Base-by-base conservation (phyloP, 2,113 vertebrate species). In the Aviceda subcristata region DNA sequence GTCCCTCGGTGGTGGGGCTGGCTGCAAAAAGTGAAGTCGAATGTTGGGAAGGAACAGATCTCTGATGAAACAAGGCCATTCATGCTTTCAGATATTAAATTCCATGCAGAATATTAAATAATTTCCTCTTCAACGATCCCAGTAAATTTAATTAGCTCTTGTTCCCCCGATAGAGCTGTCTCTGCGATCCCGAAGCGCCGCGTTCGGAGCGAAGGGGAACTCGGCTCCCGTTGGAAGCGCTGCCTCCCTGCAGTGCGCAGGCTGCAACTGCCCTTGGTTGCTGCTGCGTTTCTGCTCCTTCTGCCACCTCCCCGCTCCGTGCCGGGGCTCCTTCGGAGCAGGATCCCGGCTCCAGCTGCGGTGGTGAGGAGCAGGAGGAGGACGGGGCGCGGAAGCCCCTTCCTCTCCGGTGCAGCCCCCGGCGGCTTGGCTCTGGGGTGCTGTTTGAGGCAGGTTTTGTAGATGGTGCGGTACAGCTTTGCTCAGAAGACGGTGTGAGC, bases 141-240 rank as follows among this genome's bases (percentile, higher is more conserved):
- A 88, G 97, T 97, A 97, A 98, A 97, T 98, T 98, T 98, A 99
- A 99, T 99, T 98, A 99, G 98, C 92, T 98, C 98, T 88, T 95
- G 97, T 94, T 98, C 96, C 97, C 97, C 97, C 22, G 27, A 93
- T 91, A 96, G 98, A 98, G 98, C 92, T 98, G 98, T 98, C 92
- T 89, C 95, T 91, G 88, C 30, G 16, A 57, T 96, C 91, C 92
- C 55, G 92, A 90, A 96, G 93, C 7, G 89, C 60, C 55, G 91
- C 27, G 11, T 90, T 97, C 12, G 51, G 80, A 83, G 92, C 66
- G 90, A 46, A 87, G 89, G 96, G 95, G 94, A 81, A 4, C 66
- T 79, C 32, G 20, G 74, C 80, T 71, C 60, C 9, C 12, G 5
- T 69, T 15, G 12, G 75, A 82, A 80, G 62, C 2, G 3, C 72